Conservation (phyloP, 1,140 invertebrate genomes). For the Cotesia vestalis region DNA sequence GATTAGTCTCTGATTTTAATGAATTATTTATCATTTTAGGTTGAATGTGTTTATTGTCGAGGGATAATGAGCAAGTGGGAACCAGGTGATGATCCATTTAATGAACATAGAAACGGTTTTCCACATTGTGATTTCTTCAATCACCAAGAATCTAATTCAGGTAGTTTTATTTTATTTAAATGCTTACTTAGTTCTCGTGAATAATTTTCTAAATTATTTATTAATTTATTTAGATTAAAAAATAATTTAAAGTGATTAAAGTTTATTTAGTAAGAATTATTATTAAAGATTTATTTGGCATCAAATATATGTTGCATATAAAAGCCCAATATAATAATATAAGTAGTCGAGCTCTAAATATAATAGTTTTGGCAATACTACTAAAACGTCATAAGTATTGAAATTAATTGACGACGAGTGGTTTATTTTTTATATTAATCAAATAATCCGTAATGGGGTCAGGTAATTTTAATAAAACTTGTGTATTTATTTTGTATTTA, state of each 20-base stretch:
- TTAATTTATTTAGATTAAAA: not conserved
- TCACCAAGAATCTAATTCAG: slow-evolving; percentile 53
- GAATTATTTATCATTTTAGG: slow-evolving; percentile 60
- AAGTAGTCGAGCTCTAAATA: slow-evolving; percentile 29
- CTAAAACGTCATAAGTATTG: not conserved
- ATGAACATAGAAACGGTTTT: slow-evolving; percentile 78
- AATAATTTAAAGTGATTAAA: slow-evolving; percentile 24
- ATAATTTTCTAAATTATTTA: not conserved
- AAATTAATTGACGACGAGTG: no score
- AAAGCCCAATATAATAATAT: not conserved
- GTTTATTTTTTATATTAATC: no score
- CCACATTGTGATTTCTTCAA: slow-evolving; percentile 74
- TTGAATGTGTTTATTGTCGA: slow-evolving; percentile 85
- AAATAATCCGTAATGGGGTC: slow-evolving; percentile 34
- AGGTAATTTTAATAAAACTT: slow-evolving; percentile 32
- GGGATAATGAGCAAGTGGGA: slow-evolving; percentile 79
- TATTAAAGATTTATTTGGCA: not conserved
- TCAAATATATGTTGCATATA: slow-evolving; percentile 16
- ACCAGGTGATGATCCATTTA: slow-evolving; percentile 75
- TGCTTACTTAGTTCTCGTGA: not conserved
- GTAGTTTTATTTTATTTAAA: slow-evolving; percentile 34
- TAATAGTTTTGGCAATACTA: slow-evolving; percentile 27
- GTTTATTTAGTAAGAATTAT: slow-evolving; percentile 11
- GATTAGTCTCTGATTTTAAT: slow-evolving; percentile 14
- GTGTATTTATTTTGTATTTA: slow-evolving; percentile 1